These are phyloP conservation scores for Drosophila rhopaloa DNA, from an alignment of 1,140 invertebrate species.

Conservation along the genomic window DNA sequence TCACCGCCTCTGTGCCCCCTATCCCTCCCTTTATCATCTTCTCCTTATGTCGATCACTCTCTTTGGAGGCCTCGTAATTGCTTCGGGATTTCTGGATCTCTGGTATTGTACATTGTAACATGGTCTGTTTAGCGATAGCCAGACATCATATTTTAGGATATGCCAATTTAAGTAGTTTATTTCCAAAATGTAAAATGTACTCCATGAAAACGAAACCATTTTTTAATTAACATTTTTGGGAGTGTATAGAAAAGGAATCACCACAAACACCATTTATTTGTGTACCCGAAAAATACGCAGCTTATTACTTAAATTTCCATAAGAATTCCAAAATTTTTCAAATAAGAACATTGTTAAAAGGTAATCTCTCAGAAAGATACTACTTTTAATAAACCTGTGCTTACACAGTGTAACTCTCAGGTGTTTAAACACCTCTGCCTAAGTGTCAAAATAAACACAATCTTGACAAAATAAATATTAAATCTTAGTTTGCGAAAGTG, in stretches of 20 bases:
- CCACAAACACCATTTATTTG: too few relatives aligned
- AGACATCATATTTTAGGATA: neutral
- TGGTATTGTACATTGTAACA: neutral
- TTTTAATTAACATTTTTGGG: too few relatives aligned
- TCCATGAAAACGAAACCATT: too few relatives aligned
- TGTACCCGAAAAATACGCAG: too few relatives aligned
- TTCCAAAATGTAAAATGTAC: neutral
- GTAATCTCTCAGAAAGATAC: neutral
- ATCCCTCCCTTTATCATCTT: neutral
- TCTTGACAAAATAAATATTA: slow-evolving; percentile 15
- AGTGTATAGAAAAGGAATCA: too few relatives aligned
- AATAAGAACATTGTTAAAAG: neutral
- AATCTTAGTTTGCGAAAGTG: slow-evolving; percentile 13
- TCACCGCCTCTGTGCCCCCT: slow-evolving; percentile 11
- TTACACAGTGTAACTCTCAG: slow-evolving; percentile 9
- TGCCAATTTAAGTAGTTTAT: too few relatives aligned
- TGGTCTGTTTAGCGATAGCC: neutral
- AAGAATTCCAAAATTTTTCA: neutral
- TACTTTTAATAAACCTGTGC: neutral
- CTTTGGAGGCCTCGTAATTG: slow-evolving; percentile 18
- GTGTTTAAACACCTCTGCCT: slow-evolving; percentile 7
- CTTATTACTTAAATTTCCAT: too few relatives aligned
- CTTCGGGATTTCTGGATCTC: slow-evolving; percentile 20
- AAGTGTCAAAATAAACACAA: slow-evolving; percentile 39
- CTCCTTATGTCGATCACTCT: slow-evolving; percentile 23